Percentiles rank a stretch among this genome's conserved stretches.
Evolutionary conservation across 2,888 invertebrate genomes (phyloP).

Genomic region (Coelogynopora nodosa): DNA sequence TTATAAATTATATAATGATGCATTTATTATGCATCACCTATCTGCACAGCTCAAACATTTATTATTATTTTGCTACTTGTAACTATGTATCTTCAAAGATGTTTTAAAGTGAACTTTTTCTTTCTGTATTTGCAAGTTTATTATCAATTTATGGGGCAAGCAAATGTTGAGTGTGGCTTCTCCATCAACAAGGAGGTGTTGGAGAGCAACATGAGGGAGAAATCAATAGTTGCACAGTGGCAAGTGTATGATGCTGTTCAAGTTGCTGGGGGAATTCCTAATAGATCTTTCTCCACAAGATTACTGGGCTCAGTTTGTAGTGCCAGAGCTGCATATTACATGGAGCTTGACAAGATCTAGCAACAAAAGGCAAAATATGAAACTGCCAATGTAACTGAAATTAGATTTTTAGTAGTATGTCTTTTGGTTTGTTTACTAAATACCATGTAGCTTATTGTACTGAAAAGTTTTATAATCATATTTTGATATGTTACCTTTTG

Average conservation of each 20-base stretch:
- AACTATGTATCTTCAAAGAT: too few species aligned
- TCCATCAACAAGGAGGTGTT: background rate
- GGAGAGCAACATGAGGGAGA: background rate
- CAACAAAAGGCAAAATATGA: background rate
- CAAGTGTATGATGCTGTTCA: background rate
- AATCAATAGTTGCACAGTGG: background rate
- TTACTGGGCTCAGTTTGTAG: background rate
- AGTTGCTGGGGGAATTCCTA: background rate
- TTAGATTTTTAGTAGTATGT: background rate
- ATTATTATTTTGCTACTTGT: too few species aligned
- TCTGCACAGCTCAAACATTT: too few species aligned
- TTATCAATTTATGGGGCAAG: background rate
- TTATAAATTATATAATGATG: too few species aligned
- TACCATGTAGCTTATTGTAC: too few species aligned
- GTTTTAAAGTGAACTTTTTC: too few species aligned
- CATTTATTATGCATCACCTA: too few species aligned
- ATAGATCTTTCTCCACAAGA: background rate
- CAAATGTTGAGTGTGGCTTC: background rate
- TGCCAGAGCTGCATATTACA: background rate
- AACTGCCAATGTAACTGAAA: background rate
- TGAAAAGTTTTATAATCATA: too few species aligned
- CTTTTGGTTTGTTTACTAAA: background rate
- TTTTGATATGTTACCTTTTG: too few species aligned
- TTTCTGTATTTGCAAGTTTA: background rate
- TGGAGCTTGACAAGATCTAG: background rate